Conservation (phyloP, 2,888 invertebrate species). For the Gastracanthus pulcherrimus region DNA sequence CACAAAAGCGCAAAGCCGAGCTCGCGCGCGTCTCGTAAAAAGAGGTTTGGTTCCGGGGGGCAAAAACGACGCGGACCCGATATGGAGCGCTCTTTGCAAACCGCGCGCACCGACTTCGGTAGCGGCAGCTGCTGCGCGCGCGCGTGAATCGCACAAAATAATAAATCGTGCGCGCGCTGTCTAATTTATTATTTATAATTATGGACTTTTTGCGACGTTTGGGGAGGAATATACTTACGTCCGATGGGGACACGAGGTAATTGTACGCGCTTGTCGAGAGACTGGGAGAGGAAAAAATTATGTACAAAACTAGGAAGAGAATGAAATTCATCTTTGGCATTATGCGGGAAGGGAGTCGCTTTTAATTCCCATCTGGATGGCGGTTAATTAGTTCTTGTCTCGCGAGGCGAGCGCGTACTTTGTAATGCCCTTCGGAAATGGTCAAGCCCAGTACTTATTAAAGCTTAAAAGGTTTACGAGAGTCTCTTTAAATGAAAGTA, state of each 20-base stretch:
- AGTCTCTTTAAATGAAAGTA: constrained; percentile 19
- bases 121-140: constrained; percentile 39
- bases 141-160: constrained; percentile 41
- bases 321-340: constrained; percentile 37
- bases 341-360: constrained; percentile 16
- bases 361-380: not conserved
- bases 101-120: constrained; percentile 60
- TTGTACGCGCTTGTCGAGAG: not conserved
- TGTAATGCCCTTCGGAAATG: constrained; percentile 15
- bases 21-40: constrained; percentile 63
- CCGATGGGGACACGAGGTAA: constrained; percentile 27
- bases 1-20: constrained; percentile 34
- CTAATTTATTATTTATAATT: constrained; percentile 74
- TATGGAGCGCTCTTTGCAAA: constrained; percentile 72
- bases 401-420: not conserved
- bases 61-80: constrained; percentile 61
- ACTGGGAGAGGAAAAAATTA: no score
- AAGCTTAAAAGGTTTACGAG: constrained; percentile 42
- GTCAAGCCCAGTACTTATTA: constrained; percentile 31
- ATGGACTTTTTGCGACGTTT: constrained; percentile 70
- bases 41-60: constrained; percentile 62
- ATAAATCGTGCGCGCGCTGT: constrained; percentile 56
- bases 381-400: constrained; percentile 51
- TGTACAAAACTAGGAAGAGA: constrained; percentile 18
- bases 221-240: constrained; percentile 28